Base-by-base conservation (phyloP, 2,113 vertebrate genomes). In the Phocoena sinus region DNA sequence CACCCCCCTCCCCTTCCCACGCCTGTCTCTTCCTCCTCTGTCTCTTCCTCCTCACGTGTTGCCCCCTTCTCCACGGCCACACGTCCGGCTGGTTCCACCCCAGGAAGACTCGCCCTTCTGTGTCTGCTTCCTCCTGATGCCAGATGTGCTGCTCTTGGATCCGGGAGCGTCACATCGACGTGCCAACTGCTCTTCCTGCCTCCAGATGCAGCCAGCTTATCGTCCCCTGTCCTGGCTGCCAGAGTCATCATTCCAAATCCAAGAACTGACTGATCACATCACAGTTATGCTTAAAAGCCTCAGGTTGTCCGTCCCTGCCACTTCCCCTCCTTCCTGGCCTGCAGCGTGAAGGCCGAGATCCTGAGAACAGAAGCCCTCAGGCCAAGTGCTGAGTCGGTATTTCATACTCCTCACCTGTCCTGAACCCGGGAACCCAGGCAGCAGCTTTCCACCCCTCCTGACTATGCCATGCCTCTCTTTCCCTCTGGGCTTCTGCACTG, bases 111-210 rank as follows among this genome's bases (percentile, higher is more conserved):
- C 21, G 3, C 0, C 4, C 33, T 76, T 21, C 33, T 6, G 2
- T 18, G 8, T 18, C n/a, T 31, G 6, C 33, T 50, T 1, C 41
- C 0, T 9, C 12, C 1, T 23, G 18, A 26, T 18, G 5, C 62
- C n/a, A 58, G 71, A 20, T 9, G 28, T n/a, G 1, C 26, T 76
- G 38, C 13, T 67, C 12, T 20, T 63, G 56, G 26, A 3, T 17
- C 28, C 18, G 33, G n/a, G 26, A 18, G 8, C 3, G 3, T 58
- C 0, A 1, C 17, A 4, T 50, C 8, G 26, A 21, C 13, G 23
- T 70, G 20, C 50, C 5, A 5, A 7, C n/a, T 33, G 18, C 13
- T 10, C 21, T n/a, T n/a, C 7, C 36, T 93, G 50, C 12, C 50
- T 83, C 60, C 53, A 50, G 28, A 33, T 21, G 67, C 31, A 28